Percentiles rank a stretch among this genome's conserved stretches.
phyloP scores from a whole-genome alignment of 2,888 invertebrate species.

The Euzophera pinguis region DNA sequence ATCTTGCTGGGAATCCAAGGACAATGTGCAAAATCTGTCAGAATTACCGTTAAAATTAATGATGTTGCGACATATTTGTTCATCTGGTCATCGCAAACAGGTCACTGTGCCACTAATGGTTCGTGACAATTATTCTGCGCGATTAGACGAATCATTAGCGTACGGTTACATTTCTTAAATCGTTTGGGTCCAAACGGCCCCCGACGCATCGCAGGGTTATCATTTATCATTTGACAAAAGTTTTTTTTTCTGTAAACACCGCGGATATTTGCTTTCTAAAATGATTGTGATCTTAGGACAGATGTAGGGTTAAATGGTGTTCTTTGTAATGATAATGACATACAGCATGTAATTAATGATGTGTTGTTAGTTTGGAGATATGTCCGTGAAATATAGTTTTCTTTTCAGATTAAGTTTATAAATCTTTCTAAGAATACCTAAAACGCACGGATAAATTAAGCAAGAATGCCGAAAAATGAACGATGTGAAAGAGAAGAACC shows the following conservation, averaged over 20 bases:
- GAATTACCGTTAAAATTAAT: slow-evolving; percentile 61
- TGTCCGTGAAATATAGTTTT: slow-evolving; percentile 21
- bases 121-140: slow-evolving; percentile 63
- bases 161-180: slow-evolving; percentile 64
- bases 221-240: slow-evolving; percentile 74
- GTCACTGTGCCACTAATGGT: slow-evolving; percentile 63
- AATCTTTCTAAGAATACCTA: no score
- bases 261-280: not conserved
- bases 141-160: slow-evolving; percentile 70
- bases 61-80: slow-evolving; percentile 65
- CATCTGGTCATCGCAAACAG: slow-evolving; percentile 67
- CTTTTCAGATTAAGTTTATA: not conserved
- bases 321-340: slow-evolving; percentile 13
- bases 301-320: slow-evolving; percentile 2
- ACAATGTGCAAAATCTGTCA: slow-evolving; percentile 26
- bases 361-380: slow-evolving; percentile 18
- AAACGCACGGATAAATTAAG: no score
- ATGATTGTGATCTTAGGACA: slow-evolving; percentile 8
- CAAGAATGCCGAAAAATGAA: no score
- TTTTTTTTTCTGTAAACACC: slow-evolving; percentile 57
- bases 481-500: no score
- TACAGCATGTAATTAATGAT: slow-evolving; percentile 24
- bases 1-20: slow-evolving; percentile 1
- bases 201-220: slow-evolving; percentile 49
- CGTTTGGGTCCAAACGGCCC: slow-evolving; percentile 44